A percentile compares a stretch with the other conserved stretches of the same genome.
phyloP scores from a whole-genome alignment of 2,888 invertebrate genomes.

The Lycophotia porphyrea region DNA sequence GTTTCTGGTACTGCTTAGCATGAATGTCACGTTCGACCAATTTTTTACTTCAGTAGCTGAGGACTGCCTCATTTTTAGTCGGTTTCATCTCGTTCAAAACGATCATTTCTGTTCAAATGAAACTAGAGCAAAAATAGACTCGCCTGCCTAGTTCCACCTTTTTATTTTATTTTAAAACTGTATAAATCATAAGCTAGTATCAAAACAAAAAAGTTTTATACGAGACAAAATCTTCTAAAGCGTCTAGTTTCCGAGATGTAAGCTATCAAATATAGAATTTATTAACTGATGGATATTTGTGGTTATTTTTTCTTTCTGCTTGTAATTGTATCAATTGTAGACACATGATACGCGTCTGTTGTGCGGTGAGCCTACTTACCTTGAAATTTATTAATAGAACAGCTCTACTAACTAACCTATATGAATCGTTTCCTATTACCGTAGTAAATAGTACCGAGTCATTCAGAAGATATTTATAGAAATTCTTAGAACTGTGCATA shows the following conservation, averaged over 20 bases:
- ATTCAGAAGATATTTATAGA: background rate
- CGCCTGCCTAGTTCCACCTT: background rate
- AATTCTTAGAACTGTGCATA: background rate
- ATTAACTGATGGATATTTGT: background rate
- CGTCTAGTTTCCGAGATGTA: background rate
- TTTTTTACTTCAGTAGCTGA: slow-evolving; percentile 23
- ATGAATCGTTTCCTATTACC: background rate
- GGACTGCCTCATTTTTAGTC: slow-evolving; percentile 8
- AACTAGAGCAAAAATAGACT: background rate
- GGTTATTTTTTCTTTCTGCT: background rate
- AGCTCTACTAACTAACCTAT: slow-evolving; percentile 38
- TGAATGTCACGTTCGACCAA: slow-evolving; percentile 49
- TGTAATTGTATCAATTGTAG: slow-evolving; percentile 3
- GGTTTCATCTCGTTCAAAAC: slow-evolving; percentile 13
- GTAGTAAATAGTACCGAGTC: background rate
- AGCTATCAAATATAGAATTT: background rate
- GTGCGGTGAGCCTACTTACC: slow-evolving; percentile 13
- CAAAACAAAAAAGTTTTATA: background rate
- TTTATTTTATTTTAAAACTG: background rate
- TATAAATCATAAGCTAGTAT: too few relatives aligned
- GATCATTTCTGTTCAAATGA: slow-evolving; percentile 18
- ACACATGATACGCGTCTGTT: slow-evolving; percentile 8
- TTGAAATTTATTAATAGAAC: slow-evolving; percentile 21
- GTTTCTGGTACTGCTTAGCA: slow-evolving; percentile 40
- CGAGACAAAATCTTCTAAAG: background rate